Conservation (phyloP, 2,797 vertebrate genomes). For the Coluber constrictor region DNA sequence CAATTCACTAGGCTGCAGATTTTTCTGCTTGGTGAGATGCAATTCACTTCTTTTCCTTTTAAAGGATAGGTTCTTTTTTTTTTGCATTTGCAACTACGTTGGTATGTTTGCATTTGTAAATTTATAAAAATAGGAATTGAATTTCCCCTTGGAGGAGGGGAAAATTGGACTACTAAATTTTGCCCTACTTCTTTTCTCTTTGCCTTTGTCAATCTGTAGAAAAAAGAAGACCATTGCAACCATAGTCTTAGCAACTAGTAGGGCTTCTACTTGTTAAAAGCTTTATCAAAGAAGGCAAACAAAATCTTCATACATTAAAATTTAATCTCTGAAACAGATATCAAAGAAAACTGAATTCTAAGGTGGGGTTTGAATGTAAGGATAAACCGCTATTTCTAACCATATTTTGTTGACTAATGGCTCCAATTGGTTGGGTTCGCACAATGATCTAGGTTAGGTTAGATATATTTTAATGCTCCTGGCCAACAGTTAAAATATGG, state of each 20-base stretch:
- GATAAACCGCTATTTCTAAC: neutral
- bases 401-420: neutral
- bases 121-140: neutral
- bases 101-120: neutral
- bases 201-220: neutral
- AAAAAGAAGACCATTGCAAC: neutral
- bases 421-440: neutral
- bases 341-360: neutral
- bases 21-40: neutral
- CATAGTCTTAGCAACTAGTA: neutral
- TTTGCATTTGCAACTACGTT: neutral
- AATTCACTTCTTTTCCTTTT: neutral
- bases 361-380: neutral
- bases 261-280: neutral
- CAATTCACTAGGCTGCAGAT: neutral
- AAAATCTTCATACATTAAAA: neutral
- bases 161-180: neutral
- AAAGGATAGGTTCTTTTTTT: neutral
- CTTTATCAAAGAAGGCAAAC: neutral
- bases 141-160: neutral
- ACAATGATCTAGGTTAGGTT: neutral
- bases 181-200: neutral
- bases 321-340: neutral
- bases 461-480: neutral
- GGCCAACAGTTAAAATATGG: neutral